Percentiles rank a stretch among this genome's conserved stretches.
Evolutionary conservation across 2,113 vertebrate species (phyloP).

Genomic region (Prolemur simus): DNA sequence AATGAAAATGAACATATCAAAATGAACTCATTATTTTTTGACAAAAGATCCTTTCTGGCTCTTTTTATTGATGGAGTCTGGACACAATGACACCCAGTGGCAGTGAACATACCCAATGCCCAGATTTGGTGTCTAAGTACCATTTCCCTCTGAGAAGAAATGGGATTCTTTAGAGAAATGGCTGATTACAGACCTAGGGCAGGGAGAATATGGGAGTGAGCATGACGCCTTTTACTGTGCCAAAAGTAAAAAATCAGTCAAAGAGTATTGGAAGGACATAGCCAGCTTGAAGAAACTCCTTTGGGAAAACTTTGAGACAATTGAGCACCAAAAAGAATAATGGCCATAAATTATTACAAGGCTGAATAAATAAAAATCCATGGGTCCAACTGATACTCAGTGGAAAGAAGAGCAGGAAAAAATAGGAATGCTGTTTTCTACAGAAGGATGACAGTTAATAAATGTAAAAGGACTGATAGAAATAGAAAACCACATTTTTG

Average conservation of each 20-base stretch:
- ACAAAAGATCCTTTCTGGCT: not conserved
- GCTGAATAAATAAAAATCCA: slow-evolving; percentile 41
- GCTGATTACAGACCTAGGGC: not conserved
- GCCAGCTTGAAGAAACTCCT: not conserved
- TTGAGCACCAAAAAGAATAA: slow-evolving; percentile 58
- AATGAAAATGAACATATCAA: slow-evolving; percentile 18
- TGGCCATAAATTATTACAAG: slow-evolving; percentile 34
- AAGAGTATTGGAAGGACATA: not conserved
- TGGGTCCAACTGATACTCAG: not conserved
- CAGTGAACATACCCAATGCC: not conserved
- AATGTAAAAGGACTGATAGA: not conserved
- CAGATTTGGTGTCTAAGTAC: slow-evolving; percentile 37
- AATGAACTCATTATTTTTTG: slow-evolving; percentile 6
- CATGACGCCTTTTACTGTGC: slow-evolving; percentile 25
- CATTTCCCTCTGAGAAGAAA: slow-evolving; percentile 8
- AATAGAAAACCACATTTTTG: not conserved
- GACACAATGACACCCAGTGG: not conserved
- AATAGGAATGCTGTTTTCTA: slow-evolving; percentile 38
- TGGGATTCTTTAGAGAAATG: not conserved
- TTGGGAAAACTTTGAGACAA: slow-evolving; percentile 20
- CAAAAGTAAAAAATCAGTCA: slow-evolving; percentile 36
- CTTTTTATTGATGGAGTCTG: not conserved
- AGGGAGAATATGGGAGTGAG: not conserved
- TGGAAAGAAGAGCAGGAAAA: not conserved
- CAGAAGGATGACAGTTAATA: slow-evolving; percentile 16